Evolutionary conservation across 1,140 invertebrate species (phyloP), one percentile per base, ranked within the genome.

Genomic region (Drosophila lini): DNA sequence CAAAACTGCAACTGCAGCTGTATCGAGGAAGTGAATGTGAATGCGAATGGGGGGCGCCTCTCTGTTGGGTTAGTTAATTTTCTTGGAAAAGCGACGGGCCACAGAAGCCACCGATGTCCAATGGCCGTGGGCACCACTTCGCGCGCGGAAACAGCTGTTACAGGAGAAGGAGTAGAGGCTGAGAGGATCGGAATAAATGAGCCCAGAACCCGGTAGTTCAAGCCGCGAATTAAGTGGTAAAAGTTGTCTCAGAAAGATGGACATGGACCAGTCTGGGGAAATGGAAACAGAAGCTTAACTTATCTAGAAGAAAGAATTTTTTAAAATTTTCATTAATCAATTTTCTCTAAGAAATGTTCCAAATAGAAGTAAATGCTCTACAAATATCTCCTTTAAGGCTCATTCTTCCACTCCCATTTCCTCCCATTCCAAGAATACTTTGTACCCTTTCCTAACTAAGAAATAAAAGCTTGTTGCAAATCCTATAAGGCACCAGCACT

Each of bases 51-150:
- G 65, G 69, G 65, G 48, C 64, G 73, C 76, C 53, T 55, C 34
- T 55, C 52, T 63, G 60, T 71, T 83, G 71, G 80, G 83, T 69
- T 74, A 88, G 83, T 88, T 86, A 78, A 86, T 86, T 86, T 88
- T 88, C 83, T 88, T 80, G 80, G 82, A 88, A 88, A 81, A 88
- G 47, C 83, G 80, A 77, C 64, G 59, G 67, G 71, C 56, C 73
- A 86, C 79, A 86, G 82, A 79, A 86, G 82, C 81, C 63, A 65
- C 45, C 63, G 36, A 67, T 80, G 61, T 70, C 57, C 45, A 44
- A 34, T 58, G 40, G 50, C 57, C 44, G 50, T 57, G 59, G 55
- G 74, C 70, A 38, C 50, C 70, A 38, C 50, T 64, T 68, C 16
- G 65, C 19, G 59, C 63, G 42, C 41, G 38, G 52, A 71, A 86